A percentile compares a stretch with the other conserved stretches of the same genome.
These are phyloP conservation scores for Myotis davidii DNA, from an alignment of 2,113 vertebrate genomes.

Conservation along the genomic window DNA sequence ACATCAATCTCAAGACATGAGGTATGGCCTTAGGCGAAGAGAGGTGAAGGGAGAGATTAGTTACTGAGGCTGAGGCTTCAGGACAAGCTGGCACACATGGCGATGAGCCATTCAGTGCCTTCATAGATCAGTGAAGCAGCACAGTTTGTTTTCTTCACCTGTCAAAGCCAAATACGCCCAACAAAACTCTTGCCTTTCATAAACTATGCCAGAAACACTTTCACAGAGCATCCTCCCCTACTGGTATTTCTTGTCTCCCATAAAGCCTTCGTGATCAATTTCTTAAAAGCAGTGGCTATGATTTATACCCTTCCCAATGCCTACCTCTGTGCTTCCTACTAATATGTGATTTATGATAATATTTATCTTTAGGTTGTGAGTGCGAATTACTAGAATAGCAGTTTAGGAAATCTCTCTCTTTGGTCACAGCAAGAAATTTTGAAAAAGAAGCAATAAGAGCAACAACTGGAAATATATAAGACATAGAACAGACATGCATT, in stretches of 20 bases:
- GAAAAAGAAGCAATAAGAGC: neutral
- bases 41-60: neutral
- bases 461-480: neutral
- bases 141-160: neutral
- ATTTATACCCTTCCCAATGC: neutral
- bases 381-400: neutral
- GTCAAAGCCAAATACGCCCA: neutral
- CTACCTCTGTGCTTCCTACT: neutral
- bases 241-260: neutral
- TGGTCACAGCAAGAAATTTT: neutral
- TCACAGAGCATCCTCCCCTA: neutral
- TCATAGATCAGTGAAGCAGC: neutral
- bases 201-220: neutral
- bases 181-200: neutral
- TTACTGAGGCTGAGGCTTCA: no score
- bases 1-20: neutral
- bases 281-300: neutral
- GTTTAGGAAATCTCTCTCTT: neutral
- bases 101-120: accelerated
- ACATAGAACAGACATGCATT: neutral
- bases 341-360: neutral
- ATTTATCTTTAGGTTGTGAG: neutral
- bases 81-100: neutral
- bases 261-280: neutral
- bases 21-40: neutral